Evolutionary conservation across 2,113 vertebrate species (phyloP), one percentile per base, ranked within the genome.

Genomic region (Vulpes ferrilata): DNA sequence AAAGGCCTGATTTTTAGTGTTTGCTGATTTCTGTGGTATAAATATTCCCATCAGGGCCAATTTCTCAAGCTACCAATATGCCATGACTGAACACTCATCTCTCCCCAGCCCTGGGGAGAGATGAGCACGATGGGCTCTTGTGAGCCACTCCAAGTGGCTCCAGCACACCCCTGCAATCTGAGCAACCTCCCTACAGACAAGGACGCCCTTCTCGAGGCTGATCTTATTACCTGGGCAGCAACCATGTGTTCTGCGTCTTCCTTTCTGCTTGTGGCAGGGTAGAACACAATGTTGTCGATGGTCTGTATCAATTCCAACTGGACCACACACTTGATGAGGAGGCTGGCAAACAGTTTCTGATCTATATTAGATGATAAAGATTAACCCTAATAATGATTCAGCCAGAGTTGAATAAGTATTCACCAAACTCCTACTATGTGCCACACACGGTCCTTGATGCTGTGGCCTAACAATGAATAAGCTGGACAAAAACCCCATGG

Each of bases 281-380:
- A 99, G 98, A 99, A 99, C 74, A 99, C 99, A 9, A 99, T 99
- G 97, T 99, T 99, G 98, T 99, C 99, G 25, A 99, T 99, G 94
- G 99, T 99, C 98, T 99, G 99, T 97, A 99, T 99, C 83, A 99
- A 97, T 88, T 99, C 99, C 93, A 99, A 98, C 98, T 99, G 99
- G 1, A 99, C 99, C 83, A 99, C 99, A 88, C 99, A 99, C 97
- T 99, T 99, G 96, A 99, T 99, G 83, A 99, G 99, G 88, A 99
- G 99, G 57, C 99, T 99, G 85, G 99, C 99, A 98, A 99, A 99
- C 43, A 99, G 99, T 96, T 99, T 99, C 99, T 99, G 99, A 98
- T 99, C 99, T 91, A 99, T 98, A 96, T 95, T 78, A 96, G 96
- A 97, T 82, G 92, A 95, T 53, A 97, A 96, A 96, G 90, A 96